Evolutionary conservation across 2,888 invertebrate genomes (phyloP), one percentile per base, ranked within the genome.

Genomic region (Dryomyza anilis): DNA sequence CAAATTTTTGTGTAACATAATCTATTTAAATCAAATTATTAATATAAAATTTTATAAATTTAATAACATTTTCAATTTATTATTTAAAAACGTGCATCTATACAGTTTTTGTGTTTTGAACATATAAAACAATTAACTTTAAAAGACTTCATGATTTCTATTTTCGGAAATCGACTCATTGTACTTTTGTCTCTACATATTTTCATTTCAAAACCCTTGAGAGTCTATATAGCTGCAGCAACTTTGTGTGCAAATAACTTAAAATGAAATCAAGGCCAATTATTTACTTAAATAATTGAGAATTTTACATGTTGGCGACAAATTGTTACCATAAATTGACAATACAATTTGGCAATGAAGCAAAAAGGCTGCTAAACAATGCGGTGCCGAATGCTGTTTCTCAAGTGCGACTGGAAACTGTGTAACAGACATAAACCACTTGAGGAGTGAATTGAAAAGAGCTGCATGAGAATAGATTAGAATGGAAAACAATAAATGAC

Each of bases 401-500:
- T 33, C 33, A 33, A 33, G 33, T 33, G 33, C 7, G 12, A 33
- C 33, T 33, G 33, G 7, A 33, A 12, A 33, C 33, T 23, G 16
- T 48, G 21, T n/a, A n/a, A n/a, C 45, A 52, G 27, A 29, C 12
- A 14, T 14, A 14, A 46, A 19, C n/a, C 30, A 21, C 58, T 45
- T 27, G 46, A 59, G 21, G 48, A 59, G 21, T 58, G 45, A 12
- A 0, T 21, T n/a, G 57, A 39, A n/a, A 29, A 58, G 21, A 29
- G 55, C 55, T 10, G 55, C 21, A 4, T 52, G n/a, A n/a, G n/a
- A n/a, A n/a, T n/a, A n/a, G n/a, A n/a, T n/a, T 27, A 27, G 23
- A 14, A 7, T n/a, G 12, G 36, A 52, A 61, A 50, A 61, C 61
- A 61, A 61, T 61, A 29, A 61, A 30, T 36, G 52, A 39, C 61